A percentile compares a stretch with the other conserved stretches of the same genome.
Evolutionary conservation across 2,888 invertebrate genomes (phyloP).

Genomic region (Ophioninae sp.): DNA sequence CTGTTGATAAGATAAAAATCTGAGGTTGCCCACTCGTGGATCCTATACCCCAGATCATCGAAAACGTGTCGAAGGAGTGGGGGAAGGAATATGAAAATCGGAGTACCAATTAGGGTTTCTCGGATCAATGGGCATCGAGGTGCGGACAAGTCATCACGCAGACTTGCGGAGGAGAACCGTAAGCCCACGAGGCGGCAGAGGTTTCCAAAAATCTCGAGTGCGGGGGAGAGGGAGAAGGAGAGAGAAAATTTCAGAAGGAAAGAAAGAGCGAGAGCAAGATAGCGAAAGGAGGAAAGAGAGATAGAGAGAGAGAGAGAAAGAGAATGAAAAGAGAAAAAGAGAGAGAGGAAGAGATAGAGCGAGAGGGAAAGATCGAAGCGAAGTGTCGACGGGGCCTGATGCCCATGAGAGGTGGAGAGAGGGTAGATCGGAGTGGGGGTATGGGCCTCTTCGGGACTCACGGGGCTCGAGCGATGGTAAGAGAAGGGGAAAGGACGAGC

Average conservation of each 20-base stretch:
- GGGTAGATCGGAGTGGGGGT: neutral
- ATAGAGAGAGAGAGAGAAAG: neutral
- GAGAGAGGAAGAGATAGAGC: neutral
- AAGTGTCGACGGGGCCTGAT: conserved; percentile 20
- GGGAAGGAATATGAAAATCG: neutral
- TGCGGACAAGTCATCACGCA: conserved; percentile 8
- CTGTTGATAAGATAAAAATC: no score
- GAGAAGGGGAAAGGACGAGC: conserved; percentile 58
- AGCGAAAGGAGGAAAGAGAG: neutral
- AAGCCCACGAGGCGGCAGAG: neutral
- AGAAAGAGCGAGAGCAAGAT: neutral
- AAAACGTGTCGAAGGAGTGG: neutral
- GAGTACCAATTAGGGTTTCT: neutral
- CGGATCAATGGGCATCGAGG: conserved; percentile 9
- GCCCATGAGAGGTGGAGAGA: conserved; percentile 4
- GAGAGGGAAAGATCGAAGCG: neutral
- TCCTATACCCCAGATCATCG: neutral
- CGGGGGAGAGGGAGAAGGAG: neutral
- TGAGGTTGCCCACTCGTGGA: neutral
- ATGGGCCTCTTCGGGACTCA: conserved; percentile 25
- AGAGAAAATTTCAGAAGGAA: no score
- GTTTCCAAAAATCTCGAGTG: conserved; percentile 39
- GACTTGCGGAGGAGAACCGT: neutral
- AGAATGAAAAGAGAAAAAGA: neutral
- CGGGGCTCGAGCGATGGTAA: conserved; percentile 60